Evolutionary conservation across 2,888 invertebrate genomes (phyloP).

Genomic region (Andrena chrysosceles): DNA sequence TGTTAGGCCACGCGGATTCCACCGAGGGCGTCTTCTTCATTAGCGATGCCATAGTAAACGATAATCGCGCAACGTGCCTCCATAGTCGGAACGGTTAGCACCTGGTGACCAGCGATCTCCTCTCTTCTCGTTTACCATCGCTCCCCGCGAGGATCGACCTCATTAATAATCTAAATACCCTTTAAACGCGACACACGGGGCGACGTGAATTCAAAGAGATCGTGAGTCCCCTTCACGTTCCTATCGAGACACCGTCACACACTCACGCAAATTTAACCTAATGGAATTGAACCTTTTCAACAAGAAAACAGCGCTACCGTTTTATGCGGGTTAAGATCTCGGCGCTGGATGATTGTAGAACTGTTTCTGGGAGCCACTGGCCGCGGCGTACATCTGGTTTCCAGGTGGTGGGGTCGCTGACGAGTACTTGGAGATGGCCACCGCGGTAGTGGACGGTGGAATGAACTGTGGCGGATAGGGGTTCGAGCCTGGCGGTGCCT

Average conservation of each 20-base stretch:
- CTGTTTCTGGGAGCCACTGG: constrained; percentile 71
- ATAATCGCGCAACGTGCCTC: constrained; percentile 32
- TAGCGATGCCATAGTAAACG: constrained; percentile 26
- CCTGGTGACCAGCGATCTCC: constrained; percentile 52
- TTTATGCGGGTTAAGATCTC: constrained; percentile 78
- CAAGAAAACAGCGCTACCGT: constrained; percentile 66
- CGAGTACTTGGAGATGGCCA: constrained; percentile 69
- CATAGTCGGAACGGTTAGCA: constrained; percentile 56
- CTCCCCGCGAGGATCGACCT: constrained; percentile 4
- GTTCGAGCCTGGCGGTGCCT: constrained; percentile 83
- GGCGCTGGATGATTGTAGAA: constrained; percentile 79
- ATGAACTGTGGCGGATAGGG: constrained; percentile 82
- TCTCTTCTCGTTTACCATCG: constrained; percentile 36
- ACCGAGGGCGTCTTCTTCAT: constrained; percentile 47
- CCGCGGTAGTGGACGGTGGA: constrained; percentile 72
- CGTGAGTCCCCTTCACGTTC: constrained; percentile 37
- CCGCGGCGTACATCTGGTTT: constrained; percentile 58
- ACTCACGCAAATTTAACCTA: constrained; percentile 33
- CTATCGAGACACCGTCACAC: constrained; percentile 2
- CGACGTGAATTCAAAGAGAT: constrained; percentile 40
- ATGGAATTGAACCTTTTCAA: constrained; percentile 30
- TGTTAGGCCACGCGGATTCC: constrained; percentile 70
- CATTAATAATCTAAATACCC: constrained; percentile 28
- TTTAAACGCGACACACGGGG: constrained; percentile 16
- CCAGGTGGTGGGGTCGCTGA: constrained; percentile 69